Conservation (phyloP, 2,888 invertebrate genomes). For the Diarsia mendica region DNA sequence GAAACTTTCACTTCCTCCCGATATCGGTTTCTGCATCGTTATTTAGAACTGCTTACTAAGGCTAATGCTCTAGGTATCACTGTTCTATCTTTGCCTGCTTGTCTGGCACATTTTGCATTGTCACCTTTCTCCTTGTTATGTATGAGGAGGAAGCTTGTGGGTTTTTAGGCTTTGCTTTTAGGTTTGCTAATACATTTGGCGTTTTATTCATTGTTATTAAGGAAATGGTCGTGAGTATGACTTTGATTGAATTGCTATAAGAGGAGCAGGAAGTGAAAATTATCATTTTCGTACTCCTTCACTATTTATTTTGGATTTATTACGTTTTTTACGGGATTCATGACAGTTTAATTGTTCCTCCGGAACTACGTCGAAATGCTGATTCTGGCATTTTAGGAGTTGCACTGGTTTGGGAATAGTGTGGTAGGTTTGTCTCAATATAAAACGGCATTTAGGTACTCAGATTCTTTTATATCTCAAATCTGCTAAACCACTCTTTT, state of each 20-base stretch:
- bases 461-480: background rate
- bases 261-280: background rate
- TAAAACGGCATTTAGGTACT: background rate
- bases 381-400: too few relatives aligned
- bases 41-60: constrained; percentile 50
- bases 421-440: too few relatives aligned
- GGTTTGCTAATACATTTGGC: background rate
- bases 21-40: constrained; percentile 62
- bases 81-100: constrained; percentile 44
- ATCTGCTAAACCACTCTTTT: constrained; percentile 13
- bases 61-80: constrained; percentile 46
- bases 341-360: too few relatives aligned
- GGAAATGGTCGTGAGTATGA: background rate
- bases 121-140: constrained; percentile 58
- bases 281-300: too few relatives aligned
- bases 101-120: constrained; percentile 43
- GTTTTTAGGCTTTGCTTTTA: background rate
- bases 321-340: too few relatives aligned
- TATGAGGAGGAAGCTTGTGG: constrained; percentile 22
- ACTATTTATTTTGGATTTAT: too few relatives aligned
- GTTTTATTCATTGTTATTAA: background rate
- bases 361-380: too few relatives aligned
- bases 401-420: too few relatives aligned
- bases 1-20: constrained; percentile 68
- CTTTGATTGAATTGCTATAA: background rate